Percentiles rank a stretch among this genome's conserved stretches.
phyloP scores from a whole-genome alignment of 1,140 invertebrate species.

The Tetramorium simillimum region DNA sequence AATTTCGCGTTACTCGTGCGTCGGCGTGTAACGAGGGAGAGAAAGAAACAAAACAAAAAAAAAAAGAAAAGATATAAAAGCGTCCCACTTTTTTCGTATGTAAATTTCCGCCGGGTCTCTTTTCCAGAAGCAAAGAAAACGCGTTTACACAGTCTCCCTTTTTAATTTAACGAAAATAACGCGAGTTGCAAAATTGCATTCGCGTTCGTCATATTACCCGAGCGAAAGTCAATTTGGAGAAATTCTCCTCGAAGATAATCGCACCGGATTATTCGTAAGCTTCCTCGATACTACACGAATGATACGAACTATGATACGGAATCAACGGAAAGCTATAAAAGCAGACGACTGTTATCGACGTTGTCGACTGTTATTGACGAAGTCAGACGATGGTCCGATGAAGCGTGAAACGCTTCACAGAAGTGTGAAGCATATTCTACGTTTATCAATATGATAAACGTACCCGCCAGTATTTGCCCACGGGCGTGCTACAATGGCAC shows the following conservation, averaged over 20 bases:
- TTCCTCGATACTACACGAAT: not conserved
- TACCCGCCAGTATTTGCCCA: slow-evolving; percentile 12
- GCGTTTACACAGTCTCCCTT: not conserved
- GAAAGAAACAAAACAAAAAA: not conserved
- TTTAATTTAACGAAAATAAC: slow-evolving; percentile 15
- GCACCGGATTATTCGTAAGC: not conserved
- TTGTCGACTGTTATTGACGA: not conserved
- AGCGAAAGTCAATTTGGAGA: not conserved
- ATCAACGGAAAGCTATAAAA: not conserved
- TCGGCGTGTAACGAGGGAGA: not conserved
- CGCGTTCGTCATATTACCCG: not conserved
- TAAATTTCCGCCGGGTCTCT: slow-evolving; percentile 32
- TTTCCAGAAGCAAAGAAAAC: slow-evolving; percentile 10
- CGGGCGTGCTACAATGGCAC: not conserved
- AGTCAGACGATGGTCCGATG: slow-evolving; percentile 9
- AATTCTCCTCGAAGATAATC: not conserved
- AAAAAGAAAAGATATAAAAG: not conserved
- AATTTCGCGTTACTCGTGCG: slow-evolving; percentile 33
- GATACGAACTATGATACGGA: not conserved
- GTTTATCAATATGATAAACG: slow-evolving; percentile 38
- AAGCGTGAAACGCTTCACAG: slow-evolving; percentile 4
- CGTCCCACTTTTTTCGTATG: slow-evolving; percentile 36
- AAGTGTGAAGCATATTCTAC: slow-evolving; percentile 7
- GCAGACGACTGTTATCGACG: not conserved
- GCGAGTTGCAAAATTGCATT: not conserved